Percentiles rank a stretch among this genome's conserved stretches.
Evolutionary conservation across 2,888 invertebrate species (phyloP).

Genomic region (Ctena decussata): DNA sequence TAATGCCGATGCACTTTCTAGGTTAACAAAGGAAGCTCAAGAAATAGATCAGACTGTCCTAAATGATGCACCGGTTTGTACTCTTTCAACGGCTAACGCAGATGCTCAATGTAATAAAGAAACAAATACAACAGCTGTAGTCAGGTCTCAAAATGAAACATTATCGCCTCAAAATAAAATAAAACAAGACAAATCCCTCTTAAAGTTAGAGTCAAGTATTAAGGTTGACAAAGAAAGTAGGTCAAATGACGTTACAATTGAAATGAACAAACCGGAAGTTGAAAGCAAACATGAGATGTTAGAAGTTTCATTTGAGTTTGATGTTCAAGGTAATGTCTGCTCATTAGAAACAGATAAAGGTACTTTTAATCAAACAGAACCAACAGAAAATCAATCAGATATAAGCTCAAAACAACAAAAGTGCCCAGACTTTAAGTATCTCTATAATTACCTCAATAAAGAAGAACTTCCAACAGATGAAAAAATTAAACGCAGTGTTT

Average conservation of each 20-base stretch:
- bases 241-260: too few relatives aligned
- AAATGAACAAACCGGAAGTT: too few relatives aligned
- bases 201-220: too few relatives aligned
- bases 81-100: too few relatives aligned
- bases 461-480: background rate
- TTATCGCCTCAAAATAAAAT: too few relatives aligned
- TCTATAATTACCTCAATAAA: background rate
- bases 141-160: too few relatives aligned
- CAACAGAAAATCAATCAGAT: background rate
- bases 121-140: too few relatives aligned
- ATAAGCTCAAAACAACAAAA: background rate
- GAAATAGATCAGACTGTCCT: too few relatives aligned
- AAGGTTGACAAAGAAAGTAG: too few relatives aligned
- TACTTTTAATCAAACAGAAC: background rate
- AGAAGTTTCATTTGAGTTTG: background rate
- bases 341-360: background rate
- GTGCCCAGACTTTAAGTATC: background rate
- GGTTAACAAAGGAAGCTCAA: background rate
- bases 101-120: too few relatives aligned
- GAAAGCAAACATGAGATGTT: background rate
- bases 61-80: too few relatives aligned
- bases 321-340: background rate
- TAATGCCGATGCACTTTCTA: conserved; percentile 44
- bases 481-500: background rate
- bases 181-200: too few relatives aligned